These are phyloP conservation scores for Drosophila orosa DNA, from an alignment of 1,140 invertebrate species.

Conservation along the genomic window DNA sequence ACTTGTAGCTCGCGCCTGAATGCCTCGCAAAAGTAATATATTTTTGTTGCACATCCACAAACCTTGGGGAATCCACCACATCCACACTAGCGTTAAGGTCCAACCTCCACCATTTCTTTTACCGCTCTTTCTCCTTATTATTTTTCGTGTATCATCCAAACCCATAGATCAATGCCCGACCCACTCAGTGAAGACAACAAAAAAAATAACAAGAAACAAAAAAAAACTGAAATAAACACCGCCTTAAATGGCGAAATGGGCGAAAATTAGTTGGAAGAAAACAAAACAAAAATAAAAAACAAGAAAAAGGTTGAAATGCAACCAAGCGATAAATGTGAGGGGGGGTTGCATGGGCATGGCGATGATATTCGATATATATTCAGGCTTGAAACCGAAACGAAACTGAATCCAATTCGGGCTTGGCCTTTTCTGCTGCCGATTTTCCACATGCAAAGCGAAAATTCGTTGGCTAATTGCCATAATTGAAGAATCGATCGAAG, in stretches of 20 bases:
- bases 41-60: conserved; percentile 4
- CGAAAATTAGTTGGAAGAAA: conserved; percentile 21
- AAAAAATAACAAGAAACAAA: background rate
- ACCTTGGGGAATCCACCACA: conserved; percentile 17
- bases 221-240: conserved; percentile 5
- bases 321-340: conserved; percentile 36
- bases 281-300: background rate
- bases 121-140: background rate
- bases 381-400: conserved; percentile 23
- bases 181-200: conserved; percentile 11
- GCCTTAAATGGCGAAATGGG: conserved; percentile 14
- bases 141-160: conserved; percentile 15
- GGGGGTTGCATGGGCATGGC: background rate
- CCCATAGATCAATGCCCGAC: conserved; percentile 20
- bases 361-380: conserved; percentile 30
- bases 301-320: conserved; percentile 32
- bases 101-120: conserved; percentile 22
- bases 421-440: conserved; percentile 30
- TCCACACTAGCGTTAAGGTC: conserved; percentile 9
- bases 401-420: conserved; percentile 34
- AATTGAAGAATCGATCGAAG: conserved; percentile 64
- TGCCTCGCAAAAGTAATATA: conserved; percentile 12
- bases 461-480: conserved; percentile 68
- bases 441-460: conserved; percentile 54
- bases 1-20: conserved; percentile 9